These are phyloP conservation scores for Xylocopa sonorina DNA, from an alignment of 1,140 invertebrate species.

Conservation along the genomic window DNA sequence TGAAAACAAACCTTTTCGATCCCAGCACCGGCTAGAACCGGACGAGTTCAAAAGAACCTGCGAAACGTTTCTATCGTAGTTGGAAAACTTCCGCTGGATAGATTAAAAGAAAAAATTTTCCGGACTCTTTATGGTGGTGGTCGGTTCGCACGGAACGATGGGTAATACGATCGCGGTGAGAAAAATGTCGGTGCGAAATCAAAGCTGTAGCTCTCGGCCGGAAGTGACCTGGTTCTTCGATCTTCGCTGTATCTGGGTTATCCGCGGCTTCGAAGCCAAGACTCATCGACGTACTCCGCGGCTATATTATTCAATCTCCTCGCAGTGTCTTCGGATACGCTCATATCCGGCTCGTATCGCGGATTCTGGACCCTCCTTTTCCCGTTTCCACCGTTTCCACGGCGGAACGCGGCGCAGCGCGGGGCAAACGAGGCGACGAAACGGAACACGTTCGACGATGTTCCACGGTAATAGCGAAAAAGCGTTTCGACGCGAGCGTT, in stretches of 20 bases:
- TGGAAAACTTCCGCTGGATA: neutral
- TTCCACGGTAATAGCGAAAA: neutral
- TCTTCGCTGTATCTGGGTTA: conserved; percentile 56
- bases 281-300: neutral
- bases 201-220: conserved; percentile 29
- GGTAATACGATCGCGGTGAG: conserved; percentile 9
- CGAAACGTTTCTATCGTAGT: too few species aligned
- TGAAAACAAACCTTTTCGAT: neutral
- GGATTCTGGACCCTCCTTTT: neutral
- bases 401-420: too few species aligned
- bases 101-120: neutral
- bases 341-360: neutral
- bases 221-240: conserved; percentile 51
- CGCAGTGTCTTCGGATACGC: conserved; percentile 20
- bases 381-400: neutral
- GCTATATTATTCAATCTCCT: conserved; percentile 54
- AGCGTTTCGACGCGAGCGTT: conserved; percentile 1
- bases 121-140: neutral
- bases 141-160: neutral
- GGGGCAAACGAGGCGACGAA: neutral
- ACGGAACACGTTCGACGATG: neutral
- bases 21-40: neutral
- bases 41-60: too few species aligned
- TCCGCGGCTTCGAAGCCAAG: conserved; percentile 40
- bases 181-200: conserved; percentile 25